A percentile compares a stretch with the other conserved stretches of the same genome.
Conservation (phyloP, 1,140 invertebrate genomes). For the Vollenhovia emeryi region DNA sequence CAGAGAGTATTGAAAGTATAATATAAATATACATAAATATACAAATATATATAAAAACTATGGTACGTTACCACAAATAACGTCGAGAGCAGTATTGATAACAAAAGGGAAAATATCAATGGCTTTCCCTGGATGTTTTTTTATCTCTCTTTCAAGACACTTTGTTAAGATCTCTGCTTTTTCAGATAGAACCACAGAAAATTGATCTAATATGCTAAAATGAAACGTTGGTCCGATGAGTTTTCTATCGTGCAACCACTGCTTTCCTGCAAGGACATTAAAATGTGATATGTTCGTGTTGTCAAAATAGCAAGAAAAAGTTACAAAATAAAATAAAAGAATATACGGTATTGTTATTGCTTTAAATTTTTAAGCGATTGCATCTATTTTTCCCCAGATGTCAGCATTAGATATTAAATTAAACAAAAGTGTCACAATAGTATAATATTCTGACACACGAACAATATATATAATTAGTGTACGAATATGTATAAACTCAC, state of each 20-base stretch:
- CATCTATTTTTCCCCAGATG: too few species aligned
- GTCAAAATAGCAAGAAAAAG: background rate
- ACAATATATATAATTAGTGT: too few species aligned
- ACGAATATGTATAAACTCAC: too few species aligned
- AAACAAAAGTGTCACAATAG: too few species aligned
- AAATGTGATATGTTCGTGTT: background rate
- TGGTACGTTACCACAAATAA: conserved; percentile 90
- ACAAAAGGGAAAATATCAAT: conserved; percentile 89
- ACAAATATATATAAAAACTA: background rate
- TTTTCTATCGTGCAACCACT: conserved; percentile 93
- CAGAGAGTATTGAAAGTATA: too few species aligned
- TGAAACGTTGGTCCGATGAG: conserved; percentile 95
- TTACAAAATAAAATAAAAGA: too few species aligned
- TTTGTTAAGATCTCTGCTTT: conserved; percentile 89
- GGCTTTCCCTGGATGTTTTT: conserved; percentile 80
- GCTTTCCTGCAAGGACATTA: conserved; percentile 84
- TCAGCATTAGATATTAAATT: background rate
- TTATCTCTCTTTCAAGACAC: conserved; percentile 80
- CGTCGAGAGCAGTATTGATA: conserved; percentile 91
- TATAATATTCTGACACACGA: too few species aligned
- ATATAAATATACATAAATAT: too few species aligned
- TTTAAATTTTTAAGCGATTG: too few species aligned
- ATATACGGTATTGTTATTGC: too few species aligned
- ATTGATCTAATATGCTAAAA: conserved; percentile 93
- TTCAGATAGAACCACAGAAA: conserved; percentile 90